Evolutionary conservation across 2,888 invertebrate species (phyloP), one percentile per base, ranked within the genome.

Genomic region (Ferrisia virgata): DNA sequence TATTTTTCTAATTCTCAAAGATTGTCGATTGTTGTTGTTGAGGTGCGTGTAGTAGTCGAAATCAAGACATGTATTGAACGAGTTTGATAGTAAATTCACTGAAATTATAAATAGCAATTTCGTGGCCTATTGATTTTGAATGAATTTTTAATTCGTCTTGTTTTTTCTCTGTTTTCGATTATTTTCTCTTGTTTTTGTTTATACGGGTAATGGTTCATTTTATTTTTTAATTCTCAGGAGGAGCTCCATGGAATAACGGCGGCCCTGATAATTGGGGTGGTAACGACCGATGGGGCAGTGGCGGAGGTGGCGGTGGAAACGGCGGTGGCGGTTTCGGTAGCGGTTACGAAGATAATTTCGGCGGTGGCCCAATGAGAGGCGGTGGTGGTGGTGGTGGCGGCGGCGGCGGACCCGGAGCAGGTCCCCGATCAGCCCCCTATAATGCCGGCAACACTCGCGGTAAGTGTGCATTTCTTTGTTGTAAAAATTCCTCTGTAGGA

Each of bases 291-390:
- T 64, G 78, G 69, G 82, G 86, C n/a, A 80, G 85, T 6, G 85
- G 85, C 28, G 86, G 86, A 11, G 86, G 87, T 15, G 87, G 87
- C 31, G 87, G 87, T 13, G n/a, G n/a, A n/a, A 87, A 87, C 31
- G 87, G 88, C 33, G 87, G 87, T 18, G 87, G 87, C 43, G 87
- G 86, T 28, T 86, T 85, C 58, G 84, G 84, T 11, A 18, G 79
- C 28, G 79, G 69, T 22, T 84, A 84, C 40, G 79, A 79, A 64
- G 69, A 79, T 69, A 39, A 43, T 40, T 84, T 58, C 43, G 79
- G 84, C 13, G 84, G 84, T 18, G 84, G 84, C 22, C 84, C 83
- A 0, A 39, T 78, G 33, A 79, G 47, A 31, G 58, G 80, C 3
- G 82, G 82, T 6, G 84, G 84, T 3, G 76, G 64, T 31, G 79